Evolutionary conservation across 2,797 vertebrate species (phyloP).

Genomic region (Lates japonicus): DNA sequence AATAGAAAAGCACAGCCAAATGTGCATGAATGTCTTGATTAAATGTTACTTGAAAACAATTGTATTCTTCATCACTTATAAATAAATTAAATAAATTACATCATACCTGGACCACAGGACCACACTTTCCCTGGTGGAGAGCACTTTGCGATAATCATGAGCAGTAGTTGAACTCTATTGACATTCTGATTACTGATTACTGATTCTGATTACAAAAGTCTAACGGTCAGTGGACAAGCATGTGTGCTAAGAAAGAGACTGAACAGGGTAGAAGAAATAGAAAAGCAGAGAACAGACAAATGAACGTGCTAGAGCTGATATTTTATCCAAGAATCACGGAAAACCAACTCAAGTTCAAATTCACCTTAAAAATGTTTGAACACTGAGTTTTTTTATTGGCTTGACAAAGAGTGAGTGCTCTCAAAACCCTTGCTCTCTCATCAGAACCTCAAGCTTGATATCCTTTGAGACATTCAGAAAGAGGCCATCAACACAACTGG

Average conservation of each 20-base stretch:
- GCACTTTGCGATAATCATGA: slow-evolving; percentile 8
- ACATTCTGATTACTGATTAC: slow-evolving; percentile 18
- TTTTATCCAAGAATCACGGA: slow-evolving; percentile 1
- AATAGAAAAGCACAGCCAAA: not conserved
- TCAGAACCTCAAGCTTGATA: not conserved
- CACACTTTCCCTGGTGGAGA: slow-evolving; percentile 26
- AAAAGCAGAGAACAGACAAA: slow-evolving; percentile 1
- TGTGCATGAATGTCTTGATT: slow-evolving; percentile 4
- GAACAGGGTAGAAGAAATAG: not conserved
- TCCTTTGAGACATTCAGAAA: not conserved
- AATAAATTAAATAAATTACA: not conserved
- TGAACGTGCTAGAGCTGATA: not conserved
- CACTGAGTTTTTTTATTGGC: not conserved
- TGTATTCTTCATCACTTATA: not conserved
- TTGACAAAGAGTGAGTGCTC: not conserved
- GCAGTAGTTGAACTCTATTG: not conserved
- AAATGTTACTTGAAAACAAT: slow-evolving; percentile 6
- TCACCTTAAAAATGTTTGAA: not conserved
- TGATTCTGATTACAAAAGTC: slow-evolving; percentile 7
- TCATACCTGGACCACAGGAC: slow-evolving; percentile 4
- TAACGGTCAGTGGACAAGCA: not conserved
- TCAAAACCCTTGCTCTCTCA: no score
- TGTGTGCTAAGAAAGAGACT: not conserved
- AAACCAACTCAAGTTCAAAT: slow-evolving; percentile 4
- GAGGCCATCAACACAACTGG: not conserved